phyloP scores from a whole-genome alignment of 2,113 vertebrate genomes.

The Lontra canadensis region DNA sequence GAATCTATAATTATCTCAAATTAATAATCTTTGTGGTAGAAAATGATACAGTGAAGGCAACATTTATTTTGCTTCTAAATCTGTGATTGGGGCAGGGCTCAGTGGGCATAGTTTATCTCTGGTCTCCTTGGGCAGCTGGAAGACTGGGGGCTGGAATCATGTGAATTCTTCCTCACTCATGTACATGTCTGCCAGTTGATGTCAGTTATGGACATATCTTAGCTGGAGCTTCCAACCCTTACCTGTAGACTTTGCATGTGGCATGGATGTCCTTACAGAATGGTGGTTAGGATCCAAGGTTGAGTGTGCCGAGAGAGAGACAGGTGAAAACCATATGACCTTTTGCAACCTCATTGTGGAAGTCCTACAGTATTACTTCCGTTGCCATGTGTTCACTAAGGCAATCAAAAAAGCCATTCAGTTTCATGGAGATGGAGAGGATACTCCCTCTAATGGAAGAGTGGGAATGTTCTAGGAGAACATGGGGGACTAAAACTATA shows the following conservation, averaged over 20 bases:
- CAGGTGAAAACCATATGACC: background rate
- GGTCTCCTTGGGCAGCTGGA: background rate
- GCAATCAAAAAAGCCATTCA: background rate
- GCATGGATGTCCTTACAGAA: background rate
- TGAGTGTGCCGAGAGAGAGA: background rate
- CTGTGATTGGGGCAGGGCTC: background rate
- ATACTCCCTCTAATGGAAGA: background rate
- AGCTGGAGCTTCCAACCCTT: background rate
- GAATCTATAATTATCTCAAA: background rate
- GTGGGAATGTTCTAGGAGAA: background rate
- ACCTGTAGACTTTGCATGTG: background rate
- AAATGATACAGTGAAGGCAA: background rate
- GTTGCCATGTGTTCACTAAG: background rate
- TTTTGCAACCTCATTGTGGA: background rate
- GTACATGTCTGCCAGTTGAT: background rate
- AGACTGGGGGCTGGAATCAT: background rate
- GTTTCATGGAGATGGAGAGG: background rate
- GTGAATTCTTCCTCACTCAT: background rate
- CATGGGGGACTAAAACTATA: background rate
- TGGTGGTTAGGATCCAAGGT: background rate
- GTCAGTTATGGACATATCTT: background rate
- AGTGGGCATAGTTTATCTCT: background rate
- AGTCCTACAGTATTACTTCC: background rate
- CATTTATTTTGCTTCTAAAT: background rate
- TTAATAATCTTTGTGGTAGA: background rate